Conservation (phyloP, 1,140 invertebrate genomes). For the Hormaphis cornu region DNA sequence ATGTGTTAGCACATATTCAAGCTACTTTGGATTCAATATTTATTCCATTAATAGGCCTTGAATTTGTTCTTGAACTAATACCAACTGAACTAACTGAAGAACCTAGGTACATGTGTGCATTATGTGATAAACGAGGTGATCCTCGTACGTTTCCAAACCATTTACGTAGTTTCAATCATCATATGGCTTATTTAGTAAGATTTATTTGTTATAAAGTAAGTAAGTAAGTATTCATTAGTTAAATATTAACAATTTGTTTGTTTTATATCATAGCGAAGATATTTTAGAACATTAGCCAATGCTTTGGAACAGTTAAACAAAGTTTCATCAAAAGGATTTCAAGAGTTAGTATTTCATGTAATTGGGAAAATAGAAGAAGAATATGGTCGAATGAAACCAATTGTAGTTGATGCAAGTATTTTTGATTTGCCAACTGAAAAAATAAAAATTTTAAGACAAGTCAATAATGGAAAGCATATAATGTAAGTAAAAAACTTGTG, state of each 20-base stretch:
- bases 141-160: conserved; percentile 64
- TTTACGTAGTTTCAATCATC: conserved; percentile 61
- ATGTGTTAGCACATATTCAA: conserved; percentile 48
- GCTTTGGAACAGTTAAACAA: conserved; percentile 23
- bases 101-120: conserved; percentile 60
- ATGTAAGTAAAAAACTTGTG: conserved; percentile 37
- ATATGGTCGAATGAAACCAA: conserved; percentile 52
- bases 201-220: conserved; percentile 16
- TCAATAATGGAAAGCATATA: conserved; percentile 38
- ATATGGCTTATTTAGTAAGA: conserved; percentile 49
- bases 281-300: conserved; percentile 36
- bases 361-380: conserved; percentile 52
- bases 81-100: conserved; percentile 48
- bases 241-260: background rate
- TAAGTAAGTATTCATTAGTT: background rate
- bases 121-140: conserved; percentile 66
- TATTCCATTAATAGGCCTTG: conserved; percentile 50
- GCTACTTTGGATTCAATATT: conserved; percentile 45
- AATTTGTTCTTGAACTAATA: conserved; percentile 60
- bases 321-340: conserved; percentile 23
- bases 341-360: conserved; percentile 42
- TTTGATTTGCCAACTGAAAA: conserved; percentile 47
- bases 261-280: conserved; percentile 27
- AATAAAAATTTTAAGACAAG: conserved; percentile 45
- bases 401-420: conserved; percentile 45